Percentiles rank a stretch among this genome's conserved stretches.
These are phyloP conservation scores for Cottus gobio DNA, from an alignment of 2,113 vertebrate genomes.

Conservation along the genomic window DNA sequence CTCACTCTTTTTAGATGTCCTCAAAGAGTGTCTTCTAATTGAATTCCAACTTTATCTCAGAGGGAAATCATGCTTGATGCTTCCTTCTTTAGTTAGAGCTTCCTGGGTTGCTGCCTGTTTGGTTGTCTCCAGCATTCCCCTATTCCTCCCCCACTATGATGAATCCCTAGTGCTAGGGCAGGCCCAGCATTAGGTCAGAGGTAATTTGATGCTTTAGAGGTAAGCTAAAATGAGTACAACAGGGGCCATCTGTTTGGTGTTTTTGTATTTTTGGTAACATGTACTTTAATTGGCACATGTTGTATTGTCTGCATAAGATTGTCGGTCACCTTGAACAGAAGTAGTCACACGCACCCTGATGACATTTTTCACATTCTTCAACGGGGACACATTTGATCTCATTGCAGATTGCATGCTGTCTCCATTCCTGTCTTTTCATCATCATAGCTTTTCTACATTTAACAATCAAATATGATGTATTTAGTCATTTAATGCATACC, in stretches of 20 bases:
- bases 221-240: background rate
- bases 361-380: slow-evolving; percentile 43
- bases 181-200: slow-evolving; percentile 37
- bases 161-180: slow-evolving; percentile 47
- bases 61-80: slow-evolving; percentile 57
- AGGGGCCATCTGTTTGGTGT: background rate
- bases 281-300: background rate
- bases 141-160: slow-evolving; percentile 25
- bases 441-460: background rate
- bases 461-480: background rate
- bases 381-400: slow-evolving; percentile 21
- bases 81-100: slow-evolving; percentile 62
- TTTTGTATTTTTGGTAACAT: background rate
- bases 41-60: slow-evolving; percentile 69
- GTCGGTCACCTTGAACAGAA: background rate
- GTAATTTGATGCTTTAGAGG: slow-evolving; percentile 9
- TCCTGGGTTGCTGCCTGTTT: slow-evolving; percentile 57
- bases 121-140: slow-evolving; percentile 55
- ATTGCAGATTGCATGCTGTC: slow-evolving; percentile 8
- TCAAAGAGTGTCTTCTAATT: slow-evolving; percentile 62
- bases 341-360: background rate
- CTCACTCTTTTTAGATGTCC: slow-evolving; percentile 31
- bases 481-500: background rate
- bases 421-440: background rate
- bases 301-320: background rate